Percentiles rank a stretch among this genome's conserved stretches.
These are phyloP conservation scores for Dendroctonus valens DNA, from an alignment of 1,140 invertebrate genomes.

Conservation along the genomic window DNA sequence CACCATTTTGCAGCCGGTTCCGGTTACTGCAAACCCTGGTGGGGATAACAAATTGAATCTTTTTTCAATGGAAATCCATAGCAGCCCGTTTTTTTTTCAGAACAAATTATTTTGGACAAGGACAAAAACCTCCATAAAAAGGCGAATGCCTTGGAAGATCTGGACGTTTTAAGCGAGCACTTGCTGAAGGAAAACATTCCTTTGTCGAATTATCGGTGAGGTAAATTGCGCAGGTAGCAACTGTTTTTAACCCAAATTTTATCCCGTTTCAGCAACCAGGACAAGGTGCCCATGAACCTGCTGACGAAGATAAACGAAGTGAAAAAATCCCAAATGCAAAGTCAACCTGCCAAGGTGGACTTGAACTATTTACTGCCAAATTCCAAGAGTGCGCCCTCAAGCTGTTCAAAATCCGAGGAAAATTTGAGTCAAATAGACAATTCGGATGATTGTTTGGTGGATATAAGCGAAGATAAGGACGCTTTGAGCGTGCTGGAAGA, in stretches of 20 bases:
- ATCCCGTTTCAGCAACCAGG: constrained; percentile 53
- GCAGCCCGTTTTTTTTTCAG: constrained; percentile 5
- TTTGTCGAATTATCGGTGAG: constrained; percentile 33
- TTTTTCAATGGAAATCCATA: not conserved
- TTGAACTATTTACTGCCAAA: constrained; percentile 40
- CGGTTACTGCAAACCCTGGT: constrained; percentile 26
- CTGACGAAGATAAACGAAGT: constrained; percentile 39
- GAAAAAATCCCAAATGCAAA: constrained; percentile 27
- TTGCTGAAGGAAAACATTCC: constrained; percentile 71
- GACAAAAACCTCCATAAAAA: constrained; percentile 50
- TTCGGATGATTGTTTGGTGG: constrained; percentile 59
- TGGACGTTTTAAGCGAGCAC: constrained; percentile 71
- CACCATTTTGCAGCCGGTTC: constrained; percentile 41
- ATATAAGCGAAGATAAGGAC: constrained; percentile 44
- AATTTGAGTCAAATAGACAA: constrained; percentile 23
- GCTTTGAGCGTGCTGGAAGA: not conserved
- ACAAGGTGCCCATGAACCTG: constrained; percentile 72
- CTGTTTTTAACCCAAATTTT: not conserved
- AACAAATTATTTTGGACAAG: constrained; percentile 38
- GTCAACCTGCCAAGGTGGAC: constrained; percentile 33
- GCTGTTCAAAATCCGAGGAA: constrained; percentile 12
- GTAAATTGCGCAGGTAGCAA: not conserved
- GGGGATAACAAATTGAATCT: not conserved
- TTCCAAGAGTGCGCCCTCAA: constrained; percentile 2
- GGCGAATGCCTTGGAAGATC: constrained; percentile 67